A percentile compares a stretch with the other conserved stretches of the same genome.
Evolutionary conservation across 2,888 invertebrate genomes (phyloP).

Genomic region (Orchesellides sinensis): DNA sequence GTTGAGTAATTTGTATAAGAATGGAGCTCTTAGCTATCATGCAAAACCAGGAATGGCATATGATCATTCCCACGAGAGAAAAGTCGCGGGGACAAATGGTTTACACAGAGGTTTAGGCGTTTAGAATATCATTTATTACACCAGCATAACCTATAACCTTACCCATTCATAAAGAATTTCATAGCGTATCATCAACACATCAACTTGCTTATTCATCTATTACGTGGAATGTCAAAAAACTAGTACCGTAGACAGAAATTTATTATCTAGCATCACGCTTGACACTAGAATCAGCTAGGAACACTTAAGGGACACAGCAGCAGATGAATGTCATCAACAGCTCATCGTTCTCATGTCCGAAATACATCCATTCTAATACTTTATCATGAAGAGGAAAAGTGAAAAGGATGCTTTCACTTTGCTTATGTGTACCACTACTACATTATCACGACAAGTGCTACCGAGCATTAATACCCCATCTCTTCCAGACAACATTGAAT

Average conservation of each 20-base stretch:
- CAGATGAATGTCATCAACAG: conserved; percentile 61
- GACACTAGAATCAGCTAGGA: conserved; percentile 47
- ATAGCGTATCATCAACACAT: too few species aligned
- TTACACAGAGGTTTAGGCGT: too few species aligned
- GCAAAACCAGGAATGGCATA: too few species aligned
- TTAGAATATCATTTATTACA: too few species aligned
- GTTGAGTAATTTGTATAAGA: too few species aligned
- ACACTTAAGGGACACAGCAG: background rate
- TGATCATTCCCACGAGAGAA: too few species aligned
- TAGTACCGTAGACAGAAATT: conserved; percentile 40
- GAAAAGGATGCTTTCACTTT: conserved; percentile 49
- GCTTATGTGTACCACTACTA: conserved; percentile 12
- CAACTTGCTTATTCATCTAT: too few species aligned
- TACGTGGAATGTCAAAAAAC: background rate
- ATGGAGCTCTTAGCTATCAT: too few species aligned
- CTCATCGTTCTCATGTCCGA: conserved; percentile 51
- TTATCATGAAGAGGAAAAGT: conserved; percentile 33
- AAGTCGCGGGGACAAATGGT: too few species aligned
- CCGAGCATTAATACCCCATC: conserved; percentile 38
- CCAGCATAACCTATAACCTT: too few species aligned
- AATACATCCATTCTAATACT: conserved; percentile 5
- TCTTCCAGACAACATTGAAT: background rate
- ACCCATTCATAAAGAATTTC: too few species aligned
- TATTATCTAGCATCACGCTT: conserved; percentile 59
- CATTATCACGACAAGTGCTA: conserved; percentile 34